Percentiles rank a stretch among this genome's conserved stretches.
Evolutionary conservation across 30 jellyfish, hydroid and myxozoan genomes (phyloP).

Genomic region (Nemopilema nomurai): DNA sequence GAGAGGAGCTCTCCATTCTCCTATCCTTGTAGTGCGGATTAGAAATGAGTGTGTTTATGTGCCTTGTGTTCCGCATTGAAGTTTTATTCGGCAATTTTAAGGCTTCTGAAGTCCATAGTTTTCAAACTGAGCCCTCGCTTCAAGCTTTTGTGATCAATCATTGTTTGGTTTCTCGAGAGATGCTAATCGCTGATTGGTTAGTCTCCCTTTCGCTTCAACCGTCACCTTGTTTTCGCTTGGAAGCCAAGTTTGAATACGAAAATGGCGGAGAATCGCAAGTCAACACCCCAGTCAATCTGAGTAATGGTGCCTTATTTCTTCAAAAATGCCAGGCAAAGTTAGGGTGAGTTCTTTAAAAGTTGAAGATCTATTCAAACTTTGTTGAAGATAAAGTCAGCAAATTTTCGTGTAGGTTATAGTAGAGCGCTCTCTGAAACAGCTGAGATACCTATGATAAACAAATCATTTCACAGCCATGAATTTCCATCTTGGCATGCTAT

Average conservation of each 20-base stretch:
- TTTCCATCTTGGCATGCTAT: neutral
- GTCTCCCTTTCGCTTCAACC: slow-evolving; percentile 30
- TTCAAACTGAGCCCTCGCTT: too few relatives aligned
- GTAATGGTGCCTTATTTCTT: neutral
- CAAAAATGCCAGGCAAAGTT: slow-evolving; percentile 49
- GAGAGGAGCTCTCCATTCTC: too few relatives aligned
- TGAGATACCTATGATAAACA: neutral
- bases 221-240: slow-evolving; percentile 12
- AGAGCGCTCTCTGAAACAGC: too few relatives aligned
- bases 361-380: too few relatives aligned
- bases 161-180: neutral
- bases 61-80: too few relatives aligned
- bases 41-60: too few relatives aligned
- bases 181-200: slow-evolving; percentile 30
- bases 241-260: slow-evolving; percentile 13
- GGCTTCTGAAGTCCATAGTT: too few relatives aligned
- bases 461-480: too few relatives aligned
- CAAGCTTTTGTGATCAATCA: neutral
- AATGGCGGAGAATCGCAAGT: slow-evolving; percentile 21
- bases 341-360: slow-evolving; percentile 6
- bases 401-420: neutral
- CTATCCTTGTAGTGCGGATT: too few relatives aligned
- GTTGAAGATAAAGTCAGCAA: neutral
- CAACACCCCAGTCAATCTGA: neutral
- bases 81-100: too few relatives aligned